Conservation (phyloP, 2,888 invertebrate species). For the Pediacus dermestoides region DNA sequence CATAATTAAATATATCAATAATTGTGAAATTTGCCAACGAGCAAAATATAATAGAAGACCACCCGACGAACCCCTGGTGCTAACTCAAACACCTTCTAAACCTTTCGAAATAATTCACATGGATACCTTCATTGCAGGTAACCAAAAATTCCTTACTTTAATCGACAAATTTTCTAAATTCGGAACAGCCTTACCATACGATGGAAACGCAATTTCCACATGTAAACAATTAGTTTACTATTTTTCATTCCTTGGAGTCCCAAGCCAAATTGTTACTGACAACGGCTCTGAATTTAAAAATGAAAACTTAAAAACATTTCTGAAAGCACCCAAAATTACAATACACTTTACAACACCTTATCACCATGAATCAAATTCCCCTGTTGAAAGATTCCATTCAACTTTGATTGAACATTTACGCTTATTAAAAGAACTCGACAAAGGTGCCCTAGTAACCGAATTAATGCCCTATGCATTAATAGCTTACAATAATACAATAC, state of each 20-base stretch:
- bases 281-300: conserved; percentile 6
- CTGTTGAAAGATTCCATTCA: conserved; percentile 5
- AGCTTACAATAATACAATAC: conserved; percentile 5
- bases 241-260: background rate
- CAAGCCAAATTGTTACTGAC: background rate
- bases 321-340: conserved; percentile 2
- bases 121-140: conserved; percentile 3
- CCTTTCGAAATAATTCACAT: background rate
- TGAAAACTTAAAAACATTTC: background rate
- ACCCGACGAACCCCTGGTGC: too few relatives aligned
- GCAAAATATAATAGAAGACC: background rate
- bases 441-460: background rate
- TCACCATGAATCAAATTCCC: conserved; percentile 2
- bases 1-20: conserved; percentile 3
- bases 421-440: background rate
- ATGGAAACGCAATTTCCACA: conserved; percentile 1
- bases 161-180: conserved; percentile 4
- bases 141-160: conserved; percentile 3
- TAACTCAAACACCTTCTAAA: too few relatives aligned
- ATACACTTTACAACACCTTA: conserved; percentile 5
- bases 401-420: conserved; percentile 4
- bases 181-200: background rate
- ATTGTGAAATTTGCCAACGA: background rate
- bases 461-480: conserved; percentile 3
- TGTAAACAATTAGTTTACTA: background rate